phyloP scores from a whole-genome alignment of 2,113 vertebrate genomes.

The Cervus canadensis region DNA sequence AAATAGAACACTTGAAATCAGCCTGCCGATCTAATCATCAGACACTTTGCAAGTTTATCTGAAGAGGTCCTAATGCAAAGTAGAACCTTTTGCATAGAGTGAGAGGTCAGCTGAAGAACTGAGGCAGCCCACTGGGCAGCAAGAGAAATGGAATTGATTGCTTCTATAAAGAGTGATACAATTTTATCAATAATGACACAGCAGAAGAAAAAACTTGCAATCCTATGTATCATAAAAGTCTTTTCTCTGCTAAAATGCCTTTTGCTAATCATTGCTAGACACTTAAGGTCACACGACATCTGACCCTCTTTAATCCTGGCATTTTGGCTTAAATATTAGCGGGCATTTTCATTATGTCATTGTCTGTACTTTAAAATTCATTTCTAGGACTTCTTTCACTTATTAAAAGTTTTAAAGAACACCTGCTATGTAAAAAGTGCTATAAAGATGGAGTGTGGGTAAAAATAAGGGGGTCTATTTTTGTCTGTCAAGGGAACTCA shows the following conservation, averaged over 20 bases:
- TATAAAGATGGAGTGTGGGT: not conserved
- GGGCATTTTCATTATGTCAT: not conserved
- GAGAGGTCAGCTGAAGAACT: not conserved
- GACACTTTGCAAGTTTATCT: constrained; percentile 43
- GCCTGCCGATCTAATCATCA: constrained; percentile 37
- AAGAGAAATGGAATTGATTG: constrained; percentile 25
- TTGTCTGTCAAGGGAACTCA: not conserved
- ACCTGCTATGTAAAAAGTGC: not conserved
- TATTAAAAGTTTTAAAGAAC: not conserved
- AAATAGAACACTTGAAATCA: constrained; percentile 31
- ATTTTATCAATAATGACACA: constrained; percentile 40
- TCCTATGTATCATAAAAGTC: not conserved
- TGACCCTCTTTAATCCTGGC: constrained; percentile 7
- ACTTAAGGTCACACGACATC: not conserved
- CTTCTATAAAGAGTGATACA: not conserved
- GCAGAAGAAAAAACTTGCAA: not conserved
- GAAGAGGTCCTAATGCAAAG: constrained; percentile 13
- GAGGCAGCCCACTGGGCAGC: not conserved
- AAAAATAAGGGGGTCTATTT: not conserved
- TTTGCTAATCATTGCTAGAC: not conserved
- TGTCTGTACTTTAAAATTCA: not conserved
- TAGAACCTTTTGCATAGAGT: not conserved
- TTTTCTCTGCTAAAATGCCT: constrained; percentile 22
- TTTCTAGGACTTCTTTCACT: constrained; percentile 32
- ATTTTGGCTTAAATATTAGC: not conserved